Base-by-base conservation (phyloP, 2,113 vertebrate species). In the Entomyzon cyanotis region DNA sequence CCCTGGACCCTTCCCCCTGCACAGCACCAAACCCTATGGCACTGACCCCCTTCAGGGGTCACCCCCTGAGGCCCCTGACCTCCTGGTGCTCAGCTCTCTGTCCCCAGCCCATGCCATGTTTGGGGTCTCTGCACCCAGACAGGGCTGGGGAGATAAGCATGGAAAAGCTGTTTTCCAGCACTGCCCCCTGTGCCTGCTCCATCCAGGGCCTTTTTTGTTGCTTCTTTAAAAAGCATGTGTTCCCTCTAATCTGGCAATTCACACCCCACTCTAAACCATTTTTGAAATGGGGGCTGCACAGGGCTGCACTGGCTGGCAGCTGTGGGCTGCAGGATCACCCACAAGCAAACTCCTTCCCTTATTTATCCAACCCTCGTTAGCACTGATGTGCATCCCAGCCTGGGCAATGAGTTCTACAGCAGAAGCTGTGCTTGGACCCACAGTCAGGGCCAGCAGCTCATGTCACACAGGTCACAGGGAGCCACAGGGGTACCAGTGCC, bases 101-200 rank as follows among this genome's bases (percentile, higher is more conserved):
- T 39, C 39, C 39, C 39, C 39, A 27, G 17, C 42, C 79, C 68
- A 11, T 0, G 0, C 20, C 39, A 4, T 9, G 39, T 50, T 3
- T 0, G 1, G 62, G 25, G n/a, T 47, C 27, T 39, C 79, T 28
- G 12, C 12, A 10, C 41, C 15, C 35, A 1, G 42, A 10, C 46
- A 50, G 63, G 33, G 41, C 42, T 58, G 49, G 24, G 31, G 24
- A 7, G 8, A n/a, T 28, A 9, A 12, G 23, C 9, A 3, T 13
- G 64, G 42, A 35, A 55, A 35, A 60, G 12, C 60, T 11, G 3
- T 37, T 81, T 60, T 7, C 44, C 60, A 64, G 35, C 35, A 7
- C 5, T 53, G 7, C 9, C 25, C 13, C 12, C 21, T 16, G 15
- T 3, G 1, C 46, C 89, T 62, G 33, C 27, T 24, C 73, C 30